Evolutionary conservation across 1,140 invertebrate species (phyloP).

Genomic region (Amphibalanus amphitrite): DNA sequence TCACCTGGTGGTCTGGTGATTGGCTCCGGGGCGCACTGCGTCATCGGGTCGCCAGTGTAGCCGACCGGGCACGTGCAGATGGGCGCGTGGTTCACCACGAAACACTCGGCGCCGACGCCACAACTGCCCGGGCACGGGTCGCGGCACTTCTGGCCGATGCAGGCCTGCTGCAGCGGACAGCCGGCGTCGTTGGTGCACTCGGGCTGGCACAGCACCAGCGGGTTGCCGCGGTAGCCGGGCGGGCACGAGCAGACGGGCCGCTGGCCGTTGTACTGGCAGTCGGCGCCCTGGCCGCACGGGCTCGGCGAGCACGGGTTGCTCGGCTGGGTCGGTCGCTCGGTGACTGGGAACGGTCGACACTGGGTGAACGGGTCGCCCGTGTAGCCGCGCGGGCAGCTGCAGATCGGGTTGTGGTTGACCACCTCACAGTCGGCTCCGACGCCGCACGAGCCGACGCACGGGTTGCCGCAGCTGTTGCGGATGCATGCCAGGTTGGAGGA

Average conservation of each 20-base stretch:
- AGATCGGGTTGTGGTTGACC: slow-evolving; percentile 56
- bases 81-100: slow-evolving; percentile 32
- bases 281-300: slow-evolving; percentile 39
- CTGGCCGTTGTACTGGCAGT: slow-evolving; percentile 26
- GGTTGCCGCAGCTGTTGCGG: slow-evolving; percentile 54
- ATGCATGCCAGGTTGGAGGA: slow-evolving; percentile 33
- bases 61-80: slow-evolving; percentile 24
- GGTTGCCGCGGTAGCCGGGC: slow-evolving; percentile 40
- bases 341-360: slow-evolving; percentile 18
- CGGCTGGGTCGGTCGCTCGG: slow-evolving; percentile 7
- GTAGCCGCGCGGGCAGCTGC: slow-evolving; percentile 43
- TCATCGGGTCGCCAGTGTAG: slow-evolving; percentile 22
- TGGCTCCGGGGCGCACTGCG: slow-evolving; percentile 13
- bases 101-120: slow-evolving; percentile 38
- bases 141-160: slow-evolving; percentile 24
- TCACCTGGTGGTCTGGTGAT: not conserved
- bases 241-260: slow-evolving; percentile 32
- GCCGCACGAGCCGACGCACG: slow-evolving; percentile 60
- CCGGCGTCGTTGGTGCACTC: slow-evolving; percentile 45
- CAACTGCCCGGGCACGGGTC: slow-evolving; percentile 20
- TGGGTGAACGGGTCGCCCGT: slow-evolving; percentile 40
- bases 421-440: slow-evolving; percentile 44
- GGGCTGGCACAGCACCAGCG: slow-evolving; percentile 20
- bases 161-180: slow-evolving; percentile 33
- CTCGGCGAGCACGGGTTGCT: slow-evolving; percentile 40